Evolutionary conservation across 2,888 invertebrate species (phyloP).

Genomic region (Caradrina kadenii): DNA sequence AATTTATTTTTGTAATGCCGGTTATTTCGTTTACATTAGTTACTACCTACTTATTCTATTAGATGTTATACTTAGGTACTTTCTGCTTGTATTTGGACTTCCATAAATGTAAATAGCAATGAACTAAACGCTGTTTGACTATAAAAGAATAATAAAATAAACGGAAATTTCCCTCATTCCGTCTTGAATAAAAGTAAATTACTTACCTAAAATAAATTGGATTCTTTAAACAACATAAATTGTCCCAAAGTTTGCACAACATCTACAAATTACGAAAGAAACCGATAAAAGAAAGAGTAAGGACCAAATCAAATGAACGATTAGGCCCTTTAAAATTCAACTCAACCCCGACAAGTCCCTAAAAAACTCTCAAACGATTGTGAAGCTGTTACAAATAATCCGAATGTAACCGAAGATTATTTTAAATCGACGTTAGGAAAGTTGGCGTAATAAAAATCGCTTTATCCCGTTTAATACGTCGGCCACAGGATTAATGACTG

Average conservation of each 20-base stretch:
- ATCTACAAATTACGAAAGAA: slow-evolving; percentile 54
- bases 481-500: slow-evolving; percentile 74
- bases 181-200: slow-evolving; percentile 48
- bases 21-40: background rate
- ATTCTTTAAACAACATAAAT: slow-evolving; percentile 58
- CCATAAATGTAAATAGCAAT: background rate
- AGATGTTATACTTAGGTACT: background rate
- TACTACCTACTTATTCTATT: background rate
- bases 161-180: slow-evolving; percentile 8
- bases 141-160: slow-evolving; percentile 23
- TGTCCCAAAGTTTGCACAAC: slow-evolving; percentile 54
- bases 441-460: slow-evolving; percentile 71
- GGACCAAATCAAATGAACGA: slow-evolving; percentile 62
- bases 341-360: slow-evolving; percentile 31
- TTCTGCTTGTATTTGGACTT: background rate
- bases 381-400: slow-evolving; percentile 63
- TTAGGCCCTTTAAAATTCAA: slow-evolving; percentile 63
- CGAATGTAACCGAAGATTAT: slow-evolving; percentile 68
- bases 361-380: slow-evolving; percentile 55
- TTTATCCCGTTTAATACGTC: slow-evolving; percentile 75
- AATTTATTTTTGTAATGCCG: background rate
- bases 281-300: slow-evolving; percentile 56
- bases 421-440: slow-evolving; percentile 73
- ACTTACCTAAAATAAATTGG: slow-evolving; percentile 55
- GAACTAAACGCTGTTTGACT: slow-evolving; percentile 12